phyloP scores from a whole-genome alignment of 2,113 vertebrate species.

The Notothenia coriiceps region DNA sequence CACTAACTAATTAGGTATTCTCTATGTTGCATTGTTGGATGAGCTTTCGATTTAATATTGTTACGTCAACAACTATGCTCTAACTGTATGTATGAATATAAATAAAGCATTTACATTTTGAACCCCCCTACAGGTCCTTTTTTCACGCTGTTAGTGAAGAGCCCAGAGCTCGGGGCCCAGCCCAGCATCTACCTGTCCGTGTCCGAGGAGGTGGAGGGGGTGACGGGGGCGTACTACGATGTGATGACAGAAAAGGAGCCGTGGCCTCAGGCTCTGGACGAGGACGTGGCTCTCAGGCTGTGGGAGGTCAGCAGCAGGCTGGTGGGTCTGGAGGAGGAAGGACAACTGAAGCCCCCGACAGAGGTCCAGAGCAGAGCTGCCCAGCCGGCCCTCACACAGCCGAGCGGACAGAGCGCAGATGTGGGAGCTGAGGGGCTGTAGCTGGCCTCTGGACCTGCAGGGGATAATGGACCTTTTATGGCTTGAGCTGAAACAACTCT shows the following conservation, averaged over 20 bases:
- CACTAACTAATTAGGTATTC: no score
- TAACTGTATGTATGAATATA: no score
- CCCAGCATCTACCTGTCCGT: constrained; percentile 87
- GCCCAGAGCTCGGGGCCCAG: constrained; percentile 86
- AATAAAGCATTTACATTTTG: no score
- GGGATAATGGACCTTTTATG: constrained; percentile 29
- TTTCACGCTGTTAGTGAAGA: constrained; percentile 89
- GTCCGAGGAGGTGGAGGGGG: constrained; percentile 83
- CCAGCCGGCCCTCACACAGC: constrained; percentile 27
- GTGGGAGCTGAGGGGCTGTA: constrained; percentile 34
- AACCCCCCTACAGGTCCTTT: constrained; percentile 81
- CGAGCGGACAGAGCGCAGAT: constrained; percentile 34
- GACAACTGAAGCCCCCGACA: constrained; percentile 29
- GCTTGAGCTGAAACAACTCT: constrained; percentile 32
- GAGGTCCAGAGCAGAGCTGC: constrained; percentile 36
- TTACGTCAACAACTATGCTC: no score
- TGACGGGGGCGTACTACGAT: constrained; percentile 89
- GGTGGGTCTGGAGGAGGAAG: constrained; percentile 82
- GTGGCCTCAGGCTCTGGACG: constrained; percentile 85
- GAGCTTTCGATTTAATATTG: no score
- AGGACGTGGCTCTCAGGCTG: constrained; percentile 80
- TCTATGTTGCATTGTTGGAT: no score
- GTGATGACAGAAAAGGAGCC: constrained; percentile 87
- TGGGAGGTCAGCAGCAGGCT: constrained; percentile 88
- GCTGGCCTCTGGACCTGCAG: constrained; percentile 11